phyloP scores from a whole-genome alignment of 2,888 invertebrate species.

The Melipona bicolor region DNA sequence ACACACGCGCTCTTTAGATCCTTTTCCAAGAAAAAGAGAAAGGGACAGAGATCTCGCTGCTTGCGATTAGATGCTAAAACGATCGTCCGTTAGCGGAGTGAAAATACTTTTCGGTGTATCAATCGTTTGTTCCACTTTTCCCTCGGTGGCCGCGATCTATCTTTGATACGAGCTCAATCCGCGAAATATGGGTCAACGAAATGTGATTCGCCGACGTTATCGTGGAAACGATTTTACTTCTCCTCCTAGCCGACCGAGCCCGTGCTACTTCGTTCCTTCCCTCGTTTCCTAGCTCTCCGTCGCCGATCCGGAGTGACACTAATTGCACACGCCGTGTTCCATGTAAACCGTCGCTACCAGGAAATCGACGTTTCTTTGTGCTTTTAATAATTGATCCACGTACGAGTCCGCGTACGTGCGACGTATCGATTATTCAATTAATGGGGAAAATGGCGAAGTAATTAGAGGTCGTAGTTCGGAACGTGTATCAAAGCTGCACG shows the following conservation, averaged over 20 bases:
- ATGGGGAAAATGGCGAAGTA: background rate
- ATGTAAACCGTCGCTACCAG: background rate
- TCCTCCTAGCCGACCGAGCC: background rate
- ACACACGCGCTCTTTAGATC: background rate
- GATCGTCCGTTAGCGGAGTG: constrained; percentile 5
- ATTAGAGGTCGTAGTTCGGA: background rate
- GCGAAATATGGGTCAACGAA: constrained; percentile 30
- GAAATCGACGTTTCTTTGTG: constrained; percentile 11
- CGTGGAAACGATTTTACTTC: background rate
- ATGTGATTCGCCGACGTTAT: constrained; percentile 10
- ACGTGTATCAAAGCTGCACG: no score
- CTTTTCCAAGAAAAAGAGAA: constrained; percentile 16
- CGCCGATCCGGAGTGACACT: background rate
- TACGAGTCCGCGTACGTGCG: background rate
- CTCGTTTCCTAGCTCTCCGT: background rate
- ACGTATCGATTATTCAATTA: constrained; percentile 29
- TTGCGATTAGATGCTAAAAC: constrained; percentile 51
- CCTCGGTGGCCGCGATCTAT: background rate
- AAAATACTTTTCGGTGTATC: constrained; percentile 33
- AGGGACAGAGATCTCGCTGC: background rate
- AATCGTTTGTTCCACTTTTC: constrained; percentile 38
- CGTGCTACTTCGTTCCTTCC: background rate
- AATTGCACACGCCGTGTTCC: constrained; percentile 7
- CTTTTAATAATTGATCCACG: constrained; percentile 9
- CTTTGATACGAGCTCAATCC: constrained; percentile 30